Conservation (phyloP, 2,113 vertebrate species). For the Sterrhoptilus dennistouni region DNA sequence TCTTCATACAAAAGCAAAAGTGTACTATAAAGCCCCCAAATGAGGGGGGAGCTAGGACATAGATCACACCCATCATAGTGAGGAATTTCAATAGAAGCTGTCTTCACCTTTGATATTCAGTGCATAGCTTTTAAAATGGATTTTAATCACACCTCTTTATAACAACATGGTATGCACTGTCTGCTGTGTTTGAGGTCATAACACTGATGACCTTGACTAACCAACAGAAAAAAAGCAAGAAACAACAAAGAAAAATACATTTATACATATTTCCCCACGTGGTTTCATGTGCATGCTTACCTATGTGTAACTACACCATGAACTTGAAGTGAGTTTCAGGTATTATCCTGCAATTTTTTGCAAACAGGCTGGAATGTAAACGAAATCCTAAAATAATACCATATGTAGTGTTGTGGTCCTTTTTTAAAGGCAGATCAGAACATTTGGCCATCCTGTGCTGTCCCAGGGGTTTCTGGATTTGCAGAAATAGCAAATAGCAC, state of each 20-base stretch:
- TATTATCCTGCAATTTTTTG: background rate
- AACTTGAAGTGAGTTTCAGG: background rate
- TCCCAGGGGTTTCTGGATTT: background rate
- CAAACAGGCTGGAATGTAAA: background rate
- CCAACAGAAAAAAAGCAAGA: background rate
- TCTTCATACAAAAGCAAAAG: background rate
- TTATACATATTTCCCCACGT: background rate
- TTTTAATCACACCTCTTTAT: background rate
- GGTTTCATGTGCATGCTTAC: background rate
- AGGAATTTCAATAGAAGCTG: background rate
- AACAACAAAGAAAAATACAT: background rate
- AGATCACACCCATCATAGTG: too few species aligned
- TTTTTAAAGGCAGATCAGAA: background rate
- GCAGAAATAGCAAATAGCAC: background rate
- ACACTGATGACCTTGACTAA: background rate
- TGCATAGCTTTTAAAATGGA: background rate
- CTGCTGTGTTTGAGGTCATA: background rate
- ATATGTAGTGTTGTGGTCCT: background rate
- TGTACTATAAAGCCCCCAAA: background rate
- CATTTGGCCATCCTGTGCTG: accelerated
- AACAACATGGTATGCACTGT: too few species aligned
- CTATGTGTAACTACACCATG: background rate
- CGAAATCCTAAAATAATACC: background rate
- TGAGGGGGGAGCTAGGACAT: background rate
- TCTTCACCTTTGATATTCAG: background rate